These are phyloP conservation scores for Heliconius hewitsoni DNA, from an alignment of 1,140 invertebrate genomes.

Conservation along the genomic window DNA sequence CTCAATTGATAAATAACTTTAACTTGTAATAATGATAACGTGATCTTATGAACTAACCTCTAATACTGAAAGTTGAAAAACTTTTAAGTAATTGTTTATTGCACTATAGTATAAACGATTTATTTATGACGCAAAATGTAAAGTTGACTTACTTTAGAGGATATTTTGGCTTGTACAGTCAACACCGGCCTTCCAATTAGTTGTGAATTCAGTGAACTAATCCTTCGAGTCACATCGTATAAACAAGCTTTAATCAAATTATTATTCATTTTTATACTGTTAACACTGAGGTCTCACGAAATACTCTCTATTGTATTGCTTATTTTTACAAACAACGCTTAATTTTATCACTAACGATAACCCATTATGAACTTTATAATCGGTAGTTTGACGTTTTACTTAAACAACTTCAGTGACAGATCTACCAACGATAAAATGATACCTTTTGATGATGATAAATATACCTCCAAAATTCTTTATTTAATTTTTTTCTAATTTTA, in stretches of 20 bases:
- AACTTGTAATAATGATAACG: neutral
- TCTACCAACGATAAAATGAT: slow-evolving; percentile 24
- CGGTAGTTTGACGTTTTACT: slow-evolving; percentile 28
- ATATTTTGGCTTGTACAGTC: slow-evolving; percentile 47
- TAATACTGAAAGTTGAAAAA: slow-evolving; percentile 6
- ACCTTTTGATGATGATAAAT: no score
- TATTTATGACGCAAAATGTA: neutral
- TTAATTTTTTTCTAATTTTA: no score
- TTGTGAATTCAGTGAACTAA: slow-evolving; percentile 41
- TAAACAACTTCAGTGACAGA: slow-evolving; percentile 44
- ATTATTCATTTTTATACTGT: slow-evolving; percentile 52
- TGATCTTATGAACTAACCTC: neutral
- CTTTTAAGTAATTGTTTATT: neutral
- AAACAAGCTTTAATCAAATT: slow-evolving; percentile 50
- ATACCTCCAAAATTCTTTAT: no score
- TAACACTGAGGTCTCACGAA: slow-evolving; percentile 12
- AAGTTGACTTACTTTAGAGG: slow-evolving; percentile 54
- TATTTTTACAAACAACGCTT: slow-evolving; percentile 34
- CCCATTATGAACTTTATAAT: slow-evolving; percentile 72
- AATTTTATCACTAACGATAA: slow-evolving; percentile 69
- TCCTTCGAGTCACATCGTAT: slow-evolving; percentile 44
- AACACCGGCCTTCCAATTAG: slow-evolving; percentile 31
- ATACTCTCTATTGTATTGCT: slow-evolving; percentile 25
- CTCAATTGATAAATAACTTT: neutral
- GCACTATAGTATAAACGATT: neutral